Evolutionary conservation across 2,113 vertebrate genomes (phyloP), one percentile per base, ranked within the genome.

Genomic region (Formicarius rufipectus): DNA sequence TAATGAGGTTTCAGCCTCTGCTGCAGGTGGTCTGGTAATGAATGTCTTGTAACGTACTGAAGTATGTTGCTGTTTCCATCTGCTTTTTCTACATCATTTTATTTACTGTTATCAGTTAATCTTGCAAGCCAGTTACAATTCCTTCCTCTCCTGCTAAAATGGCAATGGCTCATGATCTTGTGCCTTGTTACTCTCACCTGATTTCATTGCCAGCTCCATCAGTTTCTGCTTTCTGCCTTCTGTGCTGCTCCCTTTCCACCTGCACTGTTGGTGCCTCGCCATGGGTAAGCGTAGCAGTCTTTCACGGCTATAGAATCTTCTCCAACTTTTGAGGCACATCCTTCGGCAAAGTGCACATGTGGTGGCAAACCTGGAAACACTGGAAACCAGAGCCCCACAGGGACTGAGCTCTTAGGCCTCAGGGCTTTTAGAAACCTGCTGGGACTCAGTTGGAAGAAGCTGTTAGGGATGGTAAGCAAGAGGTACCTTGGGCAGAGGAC

Each of bases 1-100:
- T 96, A 94, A 97, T 93, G 88, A 96, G 82, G 95, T 93, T 92
- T 93, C 78, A 94, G 90, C 82, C 94, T 80, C 82, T 94, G 88
- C 90, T 96, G 82, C 88, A 86, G 90, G 92, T 18, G 0, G 37
- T 85, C 92, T 90, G 69, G 75, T 92, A 94, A 95, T 86, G 63
- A 88, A 86, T 76, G 75, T 73, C 94, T 95, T 94, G 22, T 7
- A 45, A 68, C 37, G 71, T 86, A 84, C 66, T 58, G 20, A 62
- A 95, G 58, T 35, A 53, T 12, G 79, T 72, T 89, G 66, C 64
- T 69, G 7, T 62, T 89, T 91, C 91, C 87, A 84, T 93, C 94
- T 95, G 89, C 44, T 91, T 94, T 94, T 78, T 21, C 73, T 47
- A 55, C 66, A 58, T 75, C 87, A 30, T 73, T 95, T 85, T 92